Base-by-base conservation (phyloP, 2,797 vertebrate species). In the Hippopotamyrus pictus region DNA sequence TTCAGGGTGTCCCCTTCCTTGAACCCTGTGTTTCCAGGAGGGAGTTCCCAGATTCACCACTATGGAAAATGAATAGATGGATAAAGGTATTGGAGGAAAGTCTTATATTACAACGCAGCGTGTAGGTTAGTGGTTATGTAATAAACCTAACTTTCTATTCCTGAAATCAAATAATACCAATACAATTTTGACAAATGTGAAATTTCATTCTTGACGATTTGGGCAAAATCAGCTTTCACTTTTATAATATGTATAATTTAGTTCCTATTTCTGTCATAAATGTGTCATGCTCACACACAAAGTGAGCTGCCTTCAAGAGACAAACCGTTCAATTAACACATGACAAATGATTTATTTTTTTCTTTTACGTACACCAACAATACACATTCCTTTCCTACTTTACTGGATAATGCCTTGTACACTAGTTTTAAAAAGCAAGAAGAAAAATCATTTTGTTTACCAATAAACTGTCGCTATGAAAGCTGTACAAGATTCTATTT, bases 391-490 rank as follows among this genome's bases (percentile, higher is more conserved):
- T 51, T 50, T 85, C 48, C 48, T 51, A 25, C 22, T 48, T 51
- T 46, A 44, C 76, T 46, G 82, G 22, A 51, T 85, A 85, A 85
- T 50, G 48, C 48, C 82, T 85, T 85, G 82, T 48, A 83, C n/a
- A n/a, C 17, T 83, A 83, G 48, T 83, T 44, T 85, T 25, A 85
- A 50, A 51, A 51, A 50, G 82, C 44, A 85, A 85, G 44, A 48
- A 85, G n/a, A 85, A 51, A 51, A 85, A 51, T 25, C 11, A 85
- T 85, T 48, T 85, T 85, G 82, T 85, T 51, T 85, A 51, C 82
- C 82, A 85, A 85, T 85, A 50, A 85, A 85, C 82, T 85, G n/a
- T 14, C 9, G 12, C 79, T 25, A 9, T 46, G 7, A 83, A 85
- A 46, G 25, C 9, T 85, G n/a, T 17, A 51, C 82, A 48, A 29